A percentile compares a stretch with the other conserved stretches of the same genome.
Conservation (phyloP, 1,140 invertebrate genomes). For the Branchinecta lynchi region DNA sequence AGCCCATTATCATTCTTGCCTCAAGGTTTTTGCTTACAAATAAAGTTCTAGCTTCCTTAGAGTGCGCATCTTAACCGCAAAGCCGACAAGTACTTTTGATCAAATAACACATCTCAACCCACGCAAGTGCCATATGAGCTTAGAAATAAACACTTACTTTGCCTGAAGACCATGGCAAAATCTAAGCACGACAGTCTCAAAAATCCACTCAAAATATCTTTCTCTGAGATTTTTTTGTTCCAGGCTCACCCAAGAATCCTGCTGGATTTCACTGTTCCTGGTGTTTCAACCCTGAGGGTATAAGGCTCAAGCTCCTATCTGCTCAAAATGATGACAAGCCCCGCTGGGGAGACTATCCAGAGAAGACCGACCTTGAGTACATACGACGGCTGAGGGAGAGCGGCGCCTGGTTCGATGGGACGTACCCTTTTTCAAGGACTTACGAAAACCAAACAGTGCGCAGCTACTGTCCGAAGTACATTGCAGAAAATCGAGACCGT, state of each 20-base stretch:
- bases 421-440: conserved; percentile 15
- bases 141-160: too few species aligned
- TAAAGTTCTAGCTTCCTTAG: too few species aligned
- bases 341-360: conserved; percentile 21
- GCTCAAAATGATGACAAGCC: conserved; percentile 25
- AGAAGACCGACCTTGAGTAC: conserved; percentile 39
- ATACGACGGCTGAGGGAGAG: conserved; percentile 43
- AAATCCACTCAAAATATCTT: too few species aligned
- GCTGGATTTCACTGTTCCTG: conserved; percentile 50
- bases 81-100: too few species aligned
- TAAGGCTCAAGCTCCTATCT: conserved; percentile 35
- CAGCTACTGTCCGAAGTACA: conserved; percentile 17
- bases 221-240: too few species aligned
- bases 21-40: too few species aligned
- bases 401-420: conserved; percentile 44
- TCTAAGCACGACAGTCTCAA: too few species aligned
- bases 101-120: too few species aligned
- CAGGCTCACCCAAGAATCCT: not conserved
- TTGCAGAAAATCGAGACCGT: conserved; percentile 15
- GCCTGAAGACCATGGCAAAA: too few species aligned
- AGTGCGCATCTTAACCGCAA: too few species aligned
- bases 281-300: conserved; percentile 42
- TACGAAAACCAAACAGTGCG: conserved; percentile 12
- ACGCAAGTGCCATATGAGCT: too few species aligned
- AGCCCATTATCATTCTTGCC: too few species aligned